Evolutionary conservation across 2,888 invertebrate genomes (phyloP), one percentile per base, ranked within the genome.

Genomic region (Habrosyne pyritoides): DNA sequence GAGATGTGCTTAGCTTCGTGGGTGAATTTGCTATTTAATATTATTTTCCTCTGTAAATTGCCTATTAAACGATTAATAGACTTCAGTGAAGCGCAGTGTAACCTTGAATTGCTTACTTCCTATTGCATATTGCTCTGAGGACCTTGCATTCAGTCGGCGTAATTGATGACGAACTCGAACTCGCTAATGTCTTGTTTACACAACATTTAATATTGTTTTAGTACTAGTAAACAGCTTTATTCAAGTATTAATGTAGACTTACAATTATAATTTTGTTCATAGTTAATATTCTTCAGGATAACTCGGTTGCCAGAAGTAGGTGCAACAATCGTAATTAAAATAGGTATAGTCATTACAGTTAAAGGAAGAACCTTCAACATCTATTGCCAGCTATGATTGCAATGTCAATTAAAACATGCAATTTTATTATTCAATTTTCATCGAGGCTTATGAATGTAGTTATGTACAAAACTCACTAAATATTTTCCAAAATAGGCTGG

Each of bases 311-410:
- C 14, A 42, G 18, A 42, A 36, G 36, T 36, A n/a, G n/a, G n/a
- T n/a, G n/a, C n/a, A n/a, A n/a, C n/a, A 36, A 36, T 36, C 7
- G 14, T 36, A 30, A 30, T 21, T n/a, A 14, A 21, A 52, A 33
- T 52, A n/a, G 36, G 58, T 55, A 24, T 21, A 53, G 55, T 12
- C 53, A 53, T 53, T 33, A 10, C 33, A 24, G 52, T 47, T 56
- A 22, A 67, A 86, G 88, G 89, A 88, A 88, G 87, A 87, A 81
- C 89, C 89, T 89, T 89, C 86, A 81, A 73, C 76, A 76, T 77
- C 67, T 78, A 78, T 78, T 77, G 80, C 82, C 79, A 81, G 79
- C 77, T 77, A 79, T 77, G 71, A 71, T 64, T 79, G 75, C 75
- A 81, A 78, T 79, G 77, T 65, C 73, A 71, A 74, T 79, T 73